Base-by-base conservation (phyloP, 2,113 vertebrate genomes). In the Sterrhoptilus dennistouni region DNA sequence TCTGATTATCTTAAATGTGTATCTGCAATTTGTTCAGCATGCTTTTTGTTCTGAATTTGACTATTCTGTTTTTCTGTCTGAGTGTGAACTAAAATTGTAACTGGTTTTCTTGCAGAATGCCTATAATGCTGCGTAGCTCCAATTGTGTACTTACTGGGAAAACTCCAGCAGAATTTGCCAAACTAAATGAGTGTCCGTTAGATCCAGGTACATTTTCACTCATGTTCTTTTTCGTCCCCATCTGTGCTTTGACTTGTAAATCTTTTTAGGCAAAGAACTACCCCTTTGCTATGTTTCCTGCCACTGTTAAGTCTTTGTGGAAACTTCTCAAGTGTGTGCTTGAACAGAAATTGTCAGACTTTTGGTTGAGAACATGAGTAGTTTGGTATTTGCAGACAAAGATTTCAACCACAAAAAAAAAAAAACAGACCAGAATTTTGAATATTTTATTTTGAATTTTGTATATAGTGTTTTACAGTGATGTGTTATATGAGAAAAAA, bases 81-180 rank as follows among this genome's bases (percentile, higher is more conserved):
- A 79, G 23, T 53, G 40, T 82, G 12, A 84, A 69, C 25, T 72
- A 56, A 66, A 89, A 71, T 5, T 47, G 1, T 83, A 45, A 66
- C 64, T 90, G 50, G 1, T 75, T 93, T 95, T 92, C 86, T 87
- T 94, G 71, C 96, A 99, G 99, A 97, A 99, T 99, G 99, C 99
- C 99, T 9, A 99, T 99, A 92, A 99, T 99, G 99, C 97, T 99
- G 52, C 98, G 99, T 38, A 99, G 99, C 77, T 99, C 99, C 19
- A 99, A 99, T 95, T 99, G 99, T 93, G 99, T 99, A 54, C 98
- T 99, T 61, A 99, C 98, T 2, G 99, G 99, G 76, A 99, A 99
- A 94, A 99, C 99, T 1, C 98, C 98, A 8, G 98, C 99, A 86
- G 99, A 99, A 97, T 99, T 99, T 96, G 98, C 99, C 49, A 99